Evolutionary conservation across 1,140 invertebrate species (phyloP).

Genomic region (Heliconius hermathena): DNA sequence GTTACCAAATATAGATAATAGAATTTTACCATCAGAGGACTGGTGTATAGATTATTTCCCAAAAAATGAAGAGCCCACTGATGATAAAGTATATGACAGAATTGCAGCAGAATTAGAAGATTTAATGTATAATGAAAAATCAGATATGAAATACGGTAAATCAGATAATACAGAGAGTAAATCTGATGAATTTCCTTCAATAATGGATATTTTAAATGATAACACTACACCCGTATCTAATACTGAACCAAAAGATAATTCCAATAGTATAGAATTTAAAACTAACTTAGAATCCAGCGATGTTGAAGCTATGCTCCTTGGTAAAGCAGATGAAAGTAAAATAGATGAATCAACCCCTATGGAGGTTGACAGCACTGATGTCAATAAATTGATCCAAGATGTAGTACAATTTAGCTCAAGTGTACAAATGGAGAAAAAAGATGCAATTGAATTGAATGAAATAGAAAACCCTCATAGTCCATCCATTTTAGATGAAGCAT

Average conservation of each 20-base stretch:
- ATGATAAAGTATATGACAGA: slow-evolving; percentile 78
- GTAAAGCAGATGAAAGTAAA: slow-evolving; percentile 52
- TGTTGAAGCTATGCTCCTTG: slow-evolving; percentile 77
- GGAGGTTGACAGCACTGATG: slow-evolving; percentile 63
- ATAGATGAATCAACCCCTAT: slow-evolving; percentile 53
- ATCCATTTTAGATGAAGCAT: slow-evolving; percentile 71
- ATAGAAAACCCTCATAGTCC: slow-evolving; percentile 66
- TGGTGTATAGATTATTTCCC: slow-evolving; percentile 79
- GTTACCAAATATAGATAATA: slow-evolving; percentile 64
- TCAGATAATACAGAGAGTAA: slow-evolving; percentile 52
- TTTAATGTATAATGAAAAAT: slow-evolving; percentile 75
- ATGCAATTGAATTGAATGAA: slow-evolving; percentile 35
- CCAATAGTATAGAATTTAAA: slow-evolving; percentile 56
- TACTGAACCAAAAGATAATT: slow-evolving; percentile 54
- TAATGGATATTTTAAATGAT: slow-evolving; percentile 81
- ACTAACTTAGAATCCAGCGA: slow-evolving; percentile 68
- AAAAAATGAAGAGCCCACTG: slow-evolving; percentile 64
- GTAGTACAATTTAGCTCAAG: slow-evolving; percentile 54
- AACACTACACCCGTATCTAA: slow-evolving; percentile 49
- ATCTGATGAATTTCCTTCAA: slow-evolving; percentile 79
- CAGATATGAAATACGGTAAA: slow-evolving; percentile 43
- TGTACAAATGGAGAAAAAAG: slow-evolving; percentile 41
- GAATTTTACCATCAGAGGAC: slow-evolving; percentile 68
- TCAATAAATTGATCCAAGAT: slow-evolving; percentile 64
- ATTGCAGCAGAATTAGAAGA: slow-evolving; percentile 80